These are phyloP conservation scores for Silurus asotus DNA, from an alignment of 2,113 vertebrate genomes.

Conservation along the genomic window DNA sequence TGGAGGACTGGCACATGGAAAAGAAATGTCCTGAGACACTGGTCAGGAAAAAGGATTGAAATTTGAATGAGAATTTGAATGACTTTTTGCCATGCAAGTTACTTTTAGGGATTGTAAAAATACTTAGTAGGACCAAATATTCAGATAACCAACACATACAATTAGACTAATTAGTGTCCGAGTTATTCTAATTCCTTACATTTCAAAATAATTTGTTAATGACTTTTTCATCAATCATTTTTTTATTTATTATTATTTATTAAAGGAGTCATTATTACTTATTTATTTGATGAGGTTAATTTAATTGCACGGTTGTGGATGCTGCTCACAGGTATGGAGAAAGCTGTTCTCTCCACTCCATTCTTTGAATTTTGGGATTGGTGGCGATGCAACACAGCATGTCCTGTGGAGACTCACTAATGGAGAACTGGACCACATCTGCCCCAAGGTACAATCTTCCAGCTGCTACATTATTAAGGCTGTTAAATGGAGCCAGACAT, in stretches of 20 bases:
- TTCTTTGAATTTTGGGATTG: conserved; percentile 86
- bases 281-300: not conserved
- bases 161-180: not conserved
- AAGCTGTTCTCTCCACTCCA: conserved; percentile 89
- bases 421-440: conserved; percentile 86
- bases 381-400: conserved; percentile 85
- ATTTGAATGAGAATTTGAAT: not conserved
- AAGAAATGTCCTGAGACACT: not conserved
- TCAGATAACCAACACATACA: not conserved
- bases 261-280: not conserved
- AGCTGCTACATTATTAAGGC: not conserved
- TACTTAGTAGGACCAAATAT: not conserved
- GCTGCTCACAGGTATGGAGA: conserved; percentile 80
- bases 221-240: no score
- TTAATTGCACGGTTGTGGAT: not conserved
- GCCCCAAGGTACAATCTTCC: conserved; percentile 81
- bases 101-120: not conserved
- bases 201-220: not conserved
- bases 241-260: not conserved
- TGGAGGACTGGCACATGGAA: not conserved
- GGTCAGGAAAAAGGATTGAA: not conserved
- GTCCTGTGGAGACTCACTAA: conserved; percentile 88
- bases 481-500: not conserved
- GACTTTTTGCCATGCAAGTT: no score
- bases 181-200: not conserved